Base-by-base conservation (phyloP, 2,888 invertebrate genomes). In the Drosophila anceps region DNA sequence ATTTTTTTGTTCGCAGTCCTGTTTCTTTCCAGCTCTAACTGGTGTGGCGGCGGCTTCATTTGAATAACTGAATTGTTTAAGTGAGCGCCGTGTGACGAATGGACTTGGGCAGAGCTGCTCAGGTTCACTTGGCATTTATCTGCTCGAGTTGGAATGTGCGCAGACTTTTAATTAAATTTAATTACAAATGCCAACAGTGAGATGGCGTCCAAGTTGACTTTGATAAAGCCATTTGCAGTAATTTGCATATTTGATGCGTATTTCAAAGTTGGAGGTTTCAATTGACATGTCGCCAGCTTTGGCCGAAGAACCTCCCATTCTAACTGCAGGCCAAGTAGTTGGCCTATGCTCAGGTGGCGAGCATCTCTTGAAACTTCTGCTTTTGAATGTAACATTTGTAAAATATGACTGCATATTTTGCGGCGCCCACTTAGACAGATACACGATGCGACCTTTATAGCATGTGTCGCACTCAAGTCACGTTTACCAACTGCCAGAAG, bases 91-190 rank as follows among this genome's bases (percentile, higher is more conserved):
- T 60, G 83, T 70, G 80, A 85, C 78, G 80, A 82, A 82, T 83
- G 78, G 72, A 78, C 75, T 64, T 78, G 75, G 68, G 55, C 66
- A n/a, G 24, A 67, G 72, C 76, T 71, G 68, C 64, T 62, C 63
- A 63, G 77, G 53, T 64, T 66, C 59, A 62, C 65, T 64, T 73
- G 76, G 78, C 75, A 79, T 79, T 79, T 75, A 78, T 79, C 78
- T 78, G 72, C 68, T 63, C 66, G 72, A 73, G 65, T 62, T 57
- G 75, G 81, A 81, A 82, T 81, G 74, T 76, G 82, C 79, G 69
- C 84, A 70, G 84, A 86, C 81, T 82, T 84, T 84, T 84, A 84
- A 84, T 84, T 84, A 86, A 84, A 86, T 86, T 84, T 84, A 84
- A 84, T 84, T 84, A 75, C 86, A 84, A 86, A 81, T 83, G 83